Evolutionary conservation across 64 coral and sea anemone genomes (phyloP).

Genomic region (Anthopleura sola): DNA sequence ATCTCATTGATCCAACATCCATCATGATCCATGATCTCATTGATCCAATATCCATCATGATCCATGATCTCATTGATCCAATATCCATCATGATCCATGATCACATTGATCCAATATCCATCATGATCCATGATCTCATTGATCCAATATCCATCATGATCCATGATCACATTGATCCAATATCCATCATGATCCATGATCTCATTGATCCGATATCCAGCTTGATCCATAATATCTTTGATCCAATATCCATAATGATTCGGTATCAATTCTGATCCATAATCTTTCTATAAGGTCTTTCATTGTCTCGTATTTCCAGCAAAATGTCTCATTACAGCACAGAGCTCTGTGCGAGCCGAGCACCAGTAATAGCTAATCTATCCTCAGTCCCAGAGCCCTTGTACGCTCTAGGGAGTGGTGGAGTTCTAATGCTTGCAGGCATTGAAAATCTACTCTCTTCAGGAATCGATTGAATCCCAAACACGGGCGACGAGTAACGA

Average conservation of each 20-base stretch:
- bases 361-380: constrained; percentile 42
- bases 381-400: constrained; percentile 17
- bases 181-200: too few relatives aligned
- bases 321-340: not conserved
- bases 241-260: not conserved
- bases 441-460: constrained; percentile 49
- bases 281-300: too few relatives aligned
- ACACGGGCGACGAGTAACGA: constrained; percentile 76
- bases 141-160: not conserved
- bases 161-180: not conserved
- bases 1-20: constrained; percentile 3
- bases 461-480: constrained; percentile 31
- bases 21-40: not conserved
- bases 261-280: too few relatives aligned
- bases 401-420: constrained; percentile 27
- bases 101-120: too few relatives aligned
- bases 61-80: not conserved
- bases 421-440: constrained; percentile 20
- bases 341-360: constrained; percentile 38
- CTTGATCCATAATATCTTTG: too few relatives aligned
- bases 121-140: too few relatives aligned
- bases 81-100: not conserved
- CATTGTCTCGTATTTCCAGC: too few relatives aligned
- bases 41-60: not conserved
- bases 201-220: too few relatives aligned